These are phyloP conservation scores for Pherbina coryleti DNA, from an alignment of 2,888 invertebrate species.

Conservation along the genomic window DNA sequence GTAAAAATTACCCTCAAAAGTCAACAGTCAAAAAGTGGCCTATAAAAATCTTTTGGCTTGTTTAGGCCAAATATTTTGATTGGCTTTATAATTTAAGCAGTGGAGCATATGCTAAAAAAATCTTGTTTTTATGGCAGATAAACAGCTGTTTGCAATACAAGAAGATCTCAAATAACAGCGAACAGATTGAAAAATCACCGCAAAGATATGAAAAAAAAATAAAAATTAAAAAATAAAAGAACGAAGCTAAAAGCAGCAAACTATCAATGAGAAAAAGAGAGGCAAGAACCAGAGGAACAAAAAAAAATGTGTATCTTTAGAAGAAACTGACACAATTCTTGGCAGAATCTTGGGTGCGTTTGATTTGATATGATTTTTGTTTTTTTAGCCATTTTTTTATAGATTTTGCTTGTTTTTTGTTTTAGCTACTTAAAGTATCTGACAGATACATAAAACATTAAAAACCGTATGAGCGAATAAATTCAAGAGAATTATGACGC, in stretches of 20 bases:
- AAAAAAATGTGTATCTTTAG: background rate
- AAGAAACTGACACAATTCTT: constrained; percentile 6
- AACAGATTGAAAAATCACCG: background rate
- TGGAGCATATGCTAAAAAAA: too few relatives aligned
- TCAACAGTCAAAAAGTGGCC: too few relatives aligned
- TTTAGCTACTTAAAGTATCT: background rate
- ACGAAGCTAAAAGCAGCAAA: background rate
- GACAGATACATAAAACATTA: background rate
- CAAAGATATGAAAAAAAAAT: background rate
- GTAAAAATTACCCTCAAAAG: too few relatives aligned
- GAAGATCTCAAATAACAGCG: background rate
- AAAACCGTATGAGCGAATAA: background rate
- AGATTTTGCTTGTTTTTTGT: background rate
- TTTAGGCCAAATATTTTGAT: too few relatives aligned
- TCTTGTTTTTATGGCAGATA: too few relatives aligned
- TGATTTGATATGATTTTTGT: background rate
- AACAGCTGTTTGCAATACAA: too few relatives aligned
- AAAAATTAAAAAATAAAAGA: background rate
- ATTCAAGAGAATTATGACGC: constrained; percentile 22
- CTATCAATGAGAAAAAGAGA: background rate
- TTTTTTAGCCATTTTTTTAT: background rate
- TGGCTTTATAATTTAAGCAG: too few relatives aligned
- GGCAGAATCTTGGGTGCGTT: background rate
- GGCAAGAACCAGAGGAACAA: background rate
- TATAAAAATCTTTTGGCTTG: too few relatives aligned